Conservation (phyloP, 2,797 vertebrate species). For the Rhinoraja longicauda region DNA sequence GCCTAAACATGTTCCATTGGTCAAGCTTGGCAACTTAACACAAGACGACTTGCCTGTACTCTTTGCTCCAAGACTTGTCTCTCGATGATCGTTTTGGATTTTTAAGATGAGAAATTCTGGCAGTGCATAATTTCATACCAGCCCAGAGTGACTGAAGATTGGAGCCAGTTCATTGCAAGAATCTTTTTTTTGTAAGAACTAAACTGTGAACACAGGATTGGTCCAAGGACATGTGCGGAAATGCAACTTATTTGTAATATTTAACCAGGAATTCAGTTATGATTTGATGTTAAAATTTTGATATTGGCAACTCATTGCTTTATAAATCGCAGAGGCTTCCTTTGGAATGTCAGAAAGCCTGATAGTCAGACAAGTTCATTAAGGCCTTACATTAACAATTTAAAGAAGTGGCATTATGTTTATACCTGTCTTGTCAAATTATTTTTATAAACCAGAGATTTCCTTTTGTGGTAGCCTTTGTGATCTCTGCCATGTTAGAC, state of each 20-base stretch:
- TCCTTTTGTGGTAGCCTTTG: background rate
- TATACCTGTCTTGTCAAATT: slow-evolving; percentile 26
- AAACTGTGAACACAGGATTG: background rate
- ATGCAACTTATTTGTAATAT: slow-evolving; percentile 9
- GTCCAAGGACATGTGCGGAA: background rate
- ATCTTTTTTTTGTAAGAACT: slow-evolving; percentile 3
- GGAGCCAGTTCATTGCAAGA: background rate
- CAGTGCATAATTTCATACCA: slow-evolving; percentile 16
- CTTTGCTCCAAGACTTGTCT: background rate
- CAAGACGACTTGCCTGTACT: background rate
- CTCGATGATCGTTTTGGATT: background rate
- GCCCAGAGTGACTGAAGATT: background rate
- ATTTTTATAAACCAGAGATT: slow-evolving; percentile 29
- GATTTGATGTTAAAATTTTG: slow-evolving; percentile 14
- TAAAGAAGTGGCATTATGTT: slow-evolving; percentile 13
- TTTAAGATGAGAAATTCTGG: slow-evolving; percentile 1
- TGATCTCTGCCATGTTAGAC: slow-evolving; percentile 4
- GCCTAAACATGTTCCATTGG: slow-evolving; percentile 58
- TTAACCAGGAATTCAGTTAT: background rate
- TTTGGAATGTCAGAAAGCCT: slow-evolving; percentile 14
- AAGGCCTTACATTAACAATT: slow-evolving; percentile 15
- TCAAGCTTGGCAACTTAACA: background rate
- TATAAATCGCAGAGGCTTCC: background rate
- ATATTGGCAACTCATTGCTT: background rate
- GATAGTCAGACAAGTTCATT: slow-evolving; percentile 12